Evolutionary conservation across 2,888 invertebrate genomes (phyloP).

Genomic region (Eupithecia subumbrata): DNA sequence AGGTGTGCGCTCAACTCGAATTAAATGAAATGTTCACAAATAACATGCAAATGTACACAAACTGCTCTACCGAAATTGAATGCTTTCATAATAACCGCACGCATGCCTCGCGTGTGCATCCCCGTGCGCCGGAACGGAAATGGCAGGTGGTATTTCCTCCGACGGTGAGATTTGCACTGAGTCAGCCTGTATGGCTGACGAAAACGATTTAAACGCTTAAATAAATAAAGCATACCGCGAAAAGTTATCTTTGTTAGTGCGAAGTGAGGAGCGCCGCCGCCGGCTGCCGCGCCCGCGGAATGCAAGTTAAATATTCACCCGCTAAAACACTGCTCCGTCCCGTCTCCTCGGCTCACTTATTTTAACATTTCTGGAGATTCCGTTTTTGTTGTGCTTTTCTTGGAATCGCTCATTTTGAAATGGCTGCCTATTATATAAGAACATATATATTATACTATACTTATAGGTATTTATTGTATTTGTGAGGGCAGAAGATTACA

Average conservation of each 20-base stretch:
- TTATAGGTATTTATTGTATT: neutral
- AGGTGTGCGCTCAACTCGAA: constrained; percentile 3
- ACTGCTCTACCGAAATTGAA: neutral
- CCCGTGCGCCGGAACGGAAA: neutral
- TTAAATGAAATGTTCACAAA: constrained; percentile 8
- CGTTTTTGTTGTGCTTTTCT: neutral
- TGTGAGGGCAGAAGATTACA: neutral
- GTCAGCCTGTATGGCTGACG: neutral
- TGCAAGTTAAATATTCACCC: constrained; percentile 22
- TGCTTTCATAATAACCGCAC: neutral
- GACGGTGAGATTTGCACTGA: neutral
- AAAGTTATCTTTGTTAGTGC: constrained; percentile 7
- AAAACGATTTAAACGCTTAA: neutral
- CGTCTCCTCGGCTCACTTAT: constrained; percentile 6
- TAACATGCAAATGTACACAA: neutral
- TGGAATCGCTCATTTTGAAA: neutral
- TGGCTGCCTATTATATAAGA: too few relatives aligned
- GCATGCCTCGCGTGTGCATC: neutral
- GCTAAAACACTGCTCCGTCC: constrained; percentile 3
- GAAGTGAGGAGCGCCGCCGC: neutral
- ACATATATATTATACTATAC: too few relatives aligned
- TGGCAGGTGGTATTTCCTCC: neutral
- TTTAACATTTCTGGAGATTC: neutral
- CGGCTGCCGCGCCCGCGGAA: too few relatives aligned
- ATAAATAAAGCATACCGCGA: constrained; percentile 8